These are phyloP conservation scores for Gryllus bimaculatus DNA, from an alignment of 1,140 invertebrate genomes.

Conservation along the genomic window DNA sequence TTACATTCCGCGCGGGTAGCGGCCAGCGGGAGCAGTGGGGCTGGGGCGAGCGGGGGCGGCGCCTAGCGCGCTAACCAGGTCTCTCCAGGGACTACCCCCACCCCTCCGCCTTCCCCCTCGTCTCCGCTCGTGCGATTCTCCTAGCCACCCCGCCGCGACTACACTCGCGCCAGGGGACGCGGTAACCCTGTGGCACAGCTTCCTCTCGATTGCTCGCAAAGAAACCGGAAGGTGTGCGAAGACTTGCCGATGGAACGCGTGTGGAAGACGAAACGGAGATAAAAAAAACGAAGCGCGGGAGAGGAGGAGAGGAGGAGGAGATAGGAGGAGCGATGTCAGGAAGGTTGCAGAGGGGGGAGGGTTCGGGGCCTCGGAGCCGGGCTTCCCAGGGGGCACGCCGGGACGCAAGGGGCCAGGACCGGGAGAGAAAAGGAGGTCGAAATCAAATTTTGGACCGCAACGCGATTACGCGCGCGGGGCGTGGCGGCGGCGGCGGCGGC, in stretches of 20 bases:
- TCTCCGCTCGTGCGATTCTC: neutral
- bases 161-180: neutral
- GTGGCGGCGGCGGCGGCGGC: no score
- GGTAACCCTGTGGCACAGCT: slow-evolving; percentile 5
- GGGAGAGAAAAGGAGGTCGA: neutral
- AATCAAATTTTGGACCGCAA: neutral
- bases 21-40: neutral
- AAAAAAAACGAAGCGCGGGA: neutral
- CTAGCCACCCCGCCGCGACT: neutral
- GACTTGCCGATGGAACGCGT: neutral
- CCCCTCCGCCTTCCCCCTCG: neutral
- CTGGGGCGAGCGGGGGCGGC: neutral
- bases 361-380: neutral
- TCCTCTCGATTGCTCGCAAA: slow-evolving; percentile 7
- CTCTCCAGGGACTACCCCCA: neutral
- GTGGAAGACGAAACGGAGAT: neutral
- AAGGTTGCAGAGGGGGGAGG: neutral
- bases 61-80: neutral
- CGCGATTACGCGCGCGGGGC: neutral
- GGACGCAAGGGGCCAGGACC: neutral
- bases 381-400: neutral
- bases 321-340: neutral
- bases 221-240: neutral
- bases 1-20: neutral
- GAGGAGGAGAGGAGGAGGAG: neutral